A percentile compares a stretch with the other conserved stretches of the same genome.
These are phyloP conservation scores for Scortum barcoo DNA, from an alignment of 2,113 vertebrate genomes.

Conservation along the genomic window DNA sequence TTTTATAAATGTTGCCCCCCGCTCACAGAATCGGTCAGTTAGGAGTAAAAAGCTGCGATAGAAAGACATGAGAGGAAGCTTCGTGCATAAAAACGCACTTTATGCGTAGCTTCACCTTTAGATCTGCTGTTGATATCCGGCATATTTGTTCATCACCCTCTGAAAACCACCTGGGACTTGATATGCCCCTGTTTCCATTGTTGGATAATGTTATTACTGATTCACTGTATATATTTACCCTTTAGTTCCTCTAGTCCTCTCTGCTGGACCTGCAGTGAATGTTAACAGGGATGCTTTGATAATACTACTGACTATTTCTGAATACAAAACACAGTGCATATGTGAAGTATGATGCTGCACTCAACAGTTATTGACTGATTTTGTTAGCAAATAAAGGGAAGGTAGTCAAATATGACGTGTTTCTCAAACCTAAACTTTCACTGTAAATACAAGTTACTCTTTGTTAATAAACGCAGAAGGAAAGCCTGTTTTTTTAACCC, in stretches of 20 bases:
- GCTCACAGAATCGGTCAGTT: slow-evolving; percentile 18
- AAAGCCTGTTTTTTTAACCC: not conserved
- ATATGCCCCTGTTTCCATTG: slow-evolving; percentile 41
- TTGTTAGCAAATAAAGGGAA: not conserved
- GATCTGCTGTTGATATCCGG: slow-evolving; percentile 40
- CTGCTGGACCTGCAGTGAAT: slow-evolving; percentile 39
- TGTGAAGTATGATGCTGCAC: not conserved
- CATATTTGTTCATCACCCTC: slow-evolving; percentile 41
- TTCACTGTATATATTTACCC: slow-evolving; percentile 65
- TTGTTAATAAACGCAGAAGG: not conserved
- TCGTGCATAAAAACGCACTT: slow-evolving; percentile 48
- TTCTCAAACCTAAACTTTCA: not conserved
- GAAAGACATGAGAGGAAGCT: not conserved
- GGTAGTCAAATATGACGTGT: not conserved
- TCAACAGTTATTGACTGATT: not conserved
- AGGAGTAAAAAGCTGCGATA: slow-evolving; percentile 2
- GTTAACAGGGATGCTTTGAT: slow-evolving; percentile 38
- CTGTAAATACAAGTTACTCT: not conserved
- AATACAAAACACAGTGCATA: slow-evolving; percentile 4
- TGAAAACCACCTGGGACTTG: slow-evolving; percentile 41
- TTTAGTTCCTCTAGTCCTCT: slow-evolving; percentile 56
- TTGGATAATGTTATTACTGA: slow-evolving; percentile 53
- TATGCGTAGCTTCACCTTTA: slow-evolving; percentile 44
- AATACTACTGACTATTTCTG: slow-evolving; percentile 17
- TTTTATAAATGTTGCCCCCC: slow-evolving; percentile 24